Percentiles rank a stretch among this genome's conserved stretches.
These are phyloP conservation scores for Protobothrops flavoviridis DNA, from an alignment of 2,113 vertebrate species.

Conservation along the genomic window DNA sequence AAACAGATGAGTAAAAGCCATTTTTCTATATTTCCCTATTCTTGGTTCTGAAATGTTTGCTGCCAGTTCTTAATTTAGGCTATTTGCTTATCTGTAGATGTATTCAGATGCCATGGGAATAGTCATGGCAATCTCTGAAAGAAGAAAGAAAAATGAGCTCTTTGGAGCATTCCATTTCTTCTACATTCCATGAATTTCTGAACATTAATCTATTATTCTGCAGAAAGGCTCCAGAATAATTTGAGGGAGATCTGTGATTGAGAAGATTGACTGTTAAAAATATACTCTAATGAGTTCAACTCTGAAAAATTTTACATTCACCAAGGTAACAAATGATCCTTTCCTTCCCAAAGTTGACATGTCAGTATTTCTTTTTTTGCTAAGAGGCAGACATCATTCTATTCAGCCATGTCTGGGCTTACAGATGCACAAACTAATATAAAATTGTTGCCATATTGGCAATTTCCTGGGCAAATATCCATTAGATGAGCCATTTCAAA, in stretches of 20 bases:
- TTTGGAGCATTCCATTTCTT: neutral
- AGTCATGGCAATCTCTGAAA: neutral
- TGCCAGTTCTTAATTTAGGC: neutral
- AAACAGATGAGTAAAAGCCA: neutral
- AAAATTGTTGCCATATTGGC: constrained; percentile 53
- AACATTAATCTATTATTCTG: neutral
- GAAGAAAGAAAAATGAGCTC: neutral
- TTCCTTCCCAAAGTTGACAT: neutral
- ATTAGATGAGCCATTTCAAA: constrained; percentile 35
- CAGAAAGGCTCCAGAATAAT: neutral
- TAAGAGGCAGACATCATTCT: constrained; percentile 53
- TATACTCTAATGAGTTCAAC: neutral
- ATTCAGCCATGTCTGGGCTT: constrained; percentile 17
- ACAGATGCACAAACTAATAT: constrained; percentile 27
- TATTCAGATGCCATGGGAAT: neutral
- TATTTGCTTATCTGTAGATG: neutral
- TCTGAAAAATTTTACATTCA: neutral
- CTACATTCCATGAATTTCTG: neutral
- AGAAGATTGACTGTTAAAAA: neutral
- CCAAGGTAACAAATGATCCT: neutral
- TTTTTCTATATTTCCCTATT: neutral
- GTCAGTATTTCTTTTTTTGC: constrained; percentile 1
- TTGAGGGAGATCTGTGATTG: neutral
- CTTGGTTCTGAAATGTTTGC: neutral
- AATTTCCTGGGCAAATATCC: neutral